Percentiles rank a stretch among this genome's conserved stretches.
Conservation (phyloP, 2,797 vertebrate species). For the Sparus aurata region DNA sequence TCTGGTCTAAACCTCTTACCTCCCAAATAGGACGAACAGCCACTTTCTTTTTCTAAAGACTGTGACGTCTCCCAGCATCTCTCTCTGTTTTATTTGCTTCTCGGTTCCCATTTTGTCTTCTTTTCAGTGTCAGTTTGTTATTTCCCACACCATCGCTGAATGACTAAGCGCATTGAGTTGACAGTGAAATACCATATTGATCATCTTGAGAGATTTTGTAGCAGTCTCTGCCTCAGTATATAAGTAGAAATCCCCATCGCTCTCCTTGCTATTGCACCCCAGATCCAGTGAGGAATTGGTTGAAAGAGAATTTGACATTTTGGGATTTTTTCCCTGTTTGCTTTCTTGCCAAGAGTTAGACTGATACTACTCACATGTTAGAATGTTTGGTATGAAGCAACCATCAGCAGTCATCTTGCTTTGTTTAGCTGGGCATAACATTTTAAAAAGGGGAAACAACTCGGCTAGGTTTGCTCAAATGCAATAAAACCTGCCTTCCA, state of each 20-base stretch:
- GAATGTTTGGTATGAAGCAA: not conserved
- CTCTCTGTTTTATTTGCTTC: conserved; percentile 16
- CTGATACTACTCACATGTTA: not conserved
- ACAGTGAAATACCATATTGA: conserved; percentile 32
- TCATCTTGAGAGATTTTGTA: conserved; percentile 44
- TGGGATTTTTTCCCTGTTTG: not conserved
- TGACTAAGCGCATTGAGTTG: conserved; percentile 13
- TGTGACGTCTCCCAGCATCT: not conserved
- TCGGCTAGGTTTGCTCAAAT: not conserved
- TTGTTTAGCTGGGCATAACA: conserved; percentile 10
- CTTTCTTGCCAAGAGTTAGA: not conserved
- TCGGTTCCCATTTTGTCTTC: conserved; percentile 10
- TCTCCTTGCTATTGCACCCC: conserved; percentile 10
- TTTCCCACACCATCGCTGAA: conserved; percentile 7
- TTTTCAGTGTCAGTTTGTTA: conserved; percentile 5
- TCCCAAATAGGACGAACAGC: conserved; percentile 35
- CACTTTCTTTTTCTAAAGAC: conserved; percentile 59
- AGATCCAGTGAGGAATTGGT: conserved; percentile 9
- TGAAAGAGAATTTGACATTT: not conserved
- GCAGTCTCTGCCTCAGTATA: conserved; percentile 27
- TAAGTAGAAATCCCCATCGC: conserved; percentile 31
- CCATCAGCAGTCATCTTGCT: not conserved
- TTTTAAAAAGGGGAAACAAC: not conserved
- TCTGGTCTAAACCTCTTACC: conserved; percentile 67
- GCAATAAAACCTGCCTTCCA: not conserved